Evolutionary conservation across 2,888 invertebrate genomes (phyloP).

Genomic region (Cosmopolites sordidus): DNA sequence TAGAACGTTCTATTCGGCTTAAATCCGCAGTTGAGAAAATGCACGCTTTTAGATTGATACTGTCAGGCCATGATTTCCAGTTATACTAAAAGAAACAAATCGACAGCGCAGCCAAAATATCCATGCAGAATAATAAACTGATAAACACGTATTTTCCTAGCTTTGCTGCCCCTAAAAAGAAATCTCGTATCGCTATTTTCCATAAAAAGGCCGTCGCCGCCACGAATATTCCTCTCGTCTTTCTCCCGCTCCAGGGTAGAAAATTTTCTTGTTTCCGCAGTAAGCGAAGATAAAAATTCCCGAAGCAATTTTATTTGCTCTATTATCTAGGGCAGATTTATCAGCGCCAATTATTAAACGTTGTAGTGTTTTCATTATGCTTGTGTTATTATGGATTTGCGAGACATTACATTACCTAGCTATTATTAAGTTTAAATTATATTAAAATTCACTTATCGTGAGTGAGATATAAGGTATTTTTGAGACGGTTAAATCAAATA

Average conservation of each 20-base stretch:
- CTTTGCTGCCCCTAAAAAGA: not conserved
- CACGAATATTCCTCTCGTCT: no score
- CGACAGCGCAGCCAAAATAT: not conserved
- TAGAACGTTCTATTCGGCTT: no score
- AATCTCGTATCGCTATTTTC: not conserved
- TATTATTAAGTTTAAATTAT: no score
- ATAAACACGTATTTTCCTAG: conserved; percentile 3
- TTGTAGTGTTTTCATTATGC: not conserved
- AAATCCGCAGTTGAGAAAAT: no score
- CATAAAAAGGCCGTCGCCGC: not conserved
- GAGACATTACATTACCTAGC: no score
- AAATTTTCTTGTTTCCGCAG: not conserved
- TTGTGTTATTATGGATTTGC: no score
- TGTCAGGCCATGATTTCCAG: no score
- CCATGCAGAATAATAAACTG: conserved; percentile 1
- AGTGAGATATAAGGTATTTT: no score
- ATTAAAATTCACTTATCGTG: no score
- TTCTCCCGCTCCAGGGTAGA: not conserved
- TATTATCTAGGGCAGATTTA: not conserved
- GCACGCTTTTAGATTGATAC: no score
- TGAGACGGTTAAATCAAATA: no score
- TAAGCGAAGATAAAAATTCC: not conserved
- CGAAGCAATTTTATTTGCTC: not conserved
- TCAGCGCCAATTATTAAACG: not conserved
- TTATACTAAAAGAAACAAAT: no score